Evolutionary conservation across 2,797 vertebrate genomes (phyloP).

Genomic region (Acrossocheilus wenchowensis): DNA sequence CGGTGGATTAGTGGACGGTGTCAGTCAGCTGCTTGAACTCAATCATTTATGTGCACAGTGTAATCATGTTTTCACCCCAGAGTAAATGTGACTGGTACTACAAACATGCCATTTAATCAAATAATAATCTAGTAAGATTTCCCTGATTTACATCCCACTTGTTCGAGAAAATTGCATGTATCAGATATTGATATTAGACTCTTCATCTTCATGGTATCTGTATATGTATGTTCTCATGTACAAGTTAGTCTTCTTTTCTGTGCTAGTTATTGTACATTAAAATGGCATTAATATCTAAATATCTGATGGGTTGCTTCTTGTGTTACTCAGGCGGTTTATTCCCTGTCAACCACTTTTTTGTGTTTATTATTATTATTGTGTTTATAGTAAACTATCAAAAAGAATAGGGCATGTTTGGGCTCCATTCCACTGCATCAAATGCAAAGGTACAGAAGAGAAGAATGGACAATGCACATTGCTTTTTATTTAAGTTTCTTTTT

Average conservation of each 20-base stretch:
- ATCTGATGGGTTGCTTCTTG: neutral
- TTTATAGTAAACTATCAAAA: neutral
- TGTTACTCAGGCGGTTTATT: neutral
- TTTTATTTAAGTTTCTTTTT: neutral
- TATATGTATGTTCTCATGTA: neutral
- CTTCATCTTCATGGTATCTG: neutral
- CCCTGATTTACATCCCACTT: neutral
- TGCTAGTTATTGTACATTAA: neutral
- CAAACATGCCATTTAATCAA: neutral
- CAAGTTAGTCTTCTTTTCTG: neutral
- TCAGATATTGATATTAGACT: neutral
- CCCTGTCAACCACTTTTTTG: neutral
- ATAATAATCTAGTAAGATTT: neutral
- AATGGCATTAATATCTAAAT: neutral
- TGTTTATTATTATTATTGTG: neutral
- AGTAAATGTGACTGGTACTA: neutral
- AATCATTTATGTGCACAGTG: slow-evolving; percentile 11
- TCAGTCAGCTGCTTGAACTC: slow-evolving; percentile 6
- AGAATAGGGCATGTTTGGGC: neutral
- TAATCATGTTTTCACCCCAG: neutral
- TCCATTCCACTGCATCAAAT: neutral
- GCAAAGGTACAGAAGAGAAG: neutral
- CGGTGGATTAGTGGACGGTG: neutral
- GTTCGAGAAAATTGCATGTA: neutral
- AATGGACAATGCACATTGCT: neutral